phyloP scores from a whole-genome alignment of 2,797 vertebrate species.

The Chiroxiphia lanceolata region DNA sequence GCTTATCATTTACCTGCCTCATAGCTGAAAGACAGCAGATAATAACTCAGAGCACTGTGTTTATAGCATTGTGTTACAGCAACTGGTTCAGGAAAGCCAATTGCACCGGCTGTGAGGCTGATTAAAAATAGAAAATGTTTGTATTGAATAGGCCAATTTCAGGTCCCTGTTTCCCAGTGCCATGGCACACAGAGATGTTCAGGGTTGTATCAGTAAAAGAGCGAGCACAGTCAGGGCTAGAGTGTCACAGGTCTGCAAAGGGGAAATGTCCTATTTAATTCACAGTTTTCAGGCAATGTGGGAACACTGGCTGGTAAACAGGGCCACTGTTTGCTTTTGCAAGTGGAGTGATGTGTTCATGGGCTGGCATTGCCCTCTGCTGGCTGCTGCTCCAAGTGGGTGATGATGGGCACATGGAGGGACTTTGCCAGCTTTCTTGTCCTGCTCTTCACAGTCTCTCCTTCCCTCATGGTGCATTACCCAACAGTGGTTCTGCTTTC shows the following conservation, averaged over 20 bases:
- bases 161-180: not conserved
- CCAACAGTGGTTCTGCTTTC: not conserved
- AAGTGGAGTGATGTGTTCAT: accelerated
- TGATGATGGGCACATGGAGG: accelerated
- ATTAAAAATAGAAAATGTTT: not conserved
- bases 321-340: accelerated
- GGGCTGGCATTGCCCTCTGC: conserved; percentile 35
- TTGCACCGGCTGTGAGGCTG: not conserved
- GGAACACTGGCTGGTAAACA: not conserved
- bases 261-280: not conserved
- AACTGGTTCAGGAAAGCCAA: not conserved
- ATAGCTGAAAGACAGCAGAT: not conserved
- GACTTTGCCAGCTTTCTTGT: not conserved
- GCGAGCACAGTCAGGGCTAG: not conserved
- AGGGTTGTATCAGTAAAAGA: not conserved
- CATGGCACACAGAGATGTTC: not conserved
- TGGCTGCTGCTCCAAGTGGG: not conserved
- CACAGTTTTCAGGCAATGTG: not conserved
- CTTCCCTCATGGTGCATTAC: not conserved
- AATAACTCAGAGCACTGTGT: not conserved
- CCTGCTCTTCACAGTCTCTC: not conserved
- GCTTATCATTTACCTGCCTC: not conserved
- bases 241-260: not conserved
- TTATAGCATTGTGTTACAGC: not conserved
- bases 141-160: not conserved